A percentile compares a stretch with the other conserved stretches of the same genome.
Conservation (phyloP, 2,113 vertebrate species). For the Myotis davidii region DNA sequence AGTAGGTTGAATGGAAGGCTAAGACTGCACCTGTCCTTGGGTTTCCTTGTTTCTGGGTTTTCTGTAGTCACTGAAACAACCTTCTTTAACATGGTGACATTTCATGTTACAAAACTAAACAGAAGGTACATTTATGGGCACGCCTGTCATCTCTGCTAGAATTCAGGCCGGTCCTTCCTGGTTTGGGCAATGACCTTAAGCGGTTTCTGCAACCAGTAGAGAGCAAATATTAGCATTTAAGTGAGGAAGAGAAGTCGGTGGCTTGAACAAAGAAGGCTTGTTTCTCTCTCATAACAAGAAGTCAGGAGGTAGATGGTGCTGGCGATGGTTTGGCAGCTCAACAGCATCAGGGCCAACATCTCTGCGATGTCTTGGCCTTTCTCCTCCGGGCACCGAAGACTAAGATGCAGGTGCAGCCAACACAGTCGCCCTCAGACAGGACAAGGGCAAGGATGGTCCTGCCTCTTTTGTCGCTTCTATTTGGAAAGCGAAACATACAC, state of each 20-base stretch:
- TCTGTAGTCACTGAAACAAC: not conserved
- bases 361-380: not conserved
- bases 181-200: not conserved
- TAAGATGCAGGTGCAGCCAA: not conserved
- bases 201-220: not conserved
- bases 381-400: not conserved
- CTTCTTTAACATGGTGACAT: not conserved
- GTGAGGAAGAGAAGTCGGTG: not conserved
- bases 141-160: not conserved
- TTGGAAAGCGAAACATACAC: no score
- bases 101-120: not conserved
- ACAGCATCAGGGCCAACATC: not conserved
- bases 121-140: not conserved
- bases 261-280: slow-evolving; percentile 31
- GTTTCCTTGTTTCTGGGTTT: not conserved
- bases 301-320: slow-evolving; percentile 2
- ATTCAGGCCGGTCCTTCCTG: not conserved
- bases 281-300: not conserved
- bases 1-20: not conserved
- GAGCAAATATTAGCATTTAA: not conserved
- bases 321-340: not conserved
- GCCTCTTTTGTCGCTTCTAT: not conserved
- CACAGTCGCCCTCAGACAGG: no score
- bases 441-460: not conserved
- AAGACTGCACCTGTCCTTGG: not conserved